These are phyloP conservation scores for Calonectris borealis DNA, from an alignment of 2,113 vertebrate genomes.

Conservation along the genomic window DNA sequence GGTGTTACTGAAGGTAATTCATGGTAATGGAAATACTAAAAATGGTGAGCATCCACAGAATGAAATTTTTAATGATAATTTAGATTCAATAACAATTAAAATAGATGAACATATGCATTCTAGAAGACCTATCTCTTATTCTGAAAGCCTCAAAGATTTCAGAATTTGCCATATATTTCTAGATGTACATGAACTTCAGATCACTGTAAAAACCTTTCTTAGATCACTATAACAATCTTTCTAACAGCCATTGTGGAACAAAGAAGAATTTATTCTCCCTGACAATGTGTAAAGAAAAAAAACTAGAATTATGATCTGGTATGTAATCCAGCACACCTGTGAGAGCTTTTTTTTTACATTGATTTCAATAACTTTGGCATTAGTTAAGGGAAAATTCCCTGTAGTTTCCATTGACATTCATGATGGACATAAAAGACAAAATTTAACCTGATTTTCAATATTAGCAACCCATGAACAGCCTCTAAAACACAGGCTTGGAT, in stretches of 20 bases:
- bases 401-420: not conserved
- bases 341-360: not conserved
- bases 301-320: not conserved
- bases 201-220: not conserved
- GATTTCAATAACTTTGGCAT: not conserved
- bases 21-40: not conserved
- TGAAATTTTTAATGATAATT: not conserved
- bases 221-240: not conserved
- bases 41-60: not conserved
- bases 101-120: not conserved
- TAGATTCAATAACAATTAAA: not conserved
- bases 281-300: not conserved
- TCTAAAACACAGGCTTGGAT: not conserved
- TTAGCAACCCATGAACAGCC: not conserved
- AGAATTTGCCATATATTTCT: not conserved
- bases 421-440: not conserved
- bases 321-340: not conserved
- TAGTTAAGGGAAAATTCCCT: not conserved
- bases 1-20: not conserved
- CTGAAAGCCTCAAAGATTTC: not conserved
- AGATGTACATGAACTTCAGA: not conserved
- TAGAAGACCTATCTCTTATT: not conserved
- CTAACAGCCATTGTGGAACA: not conserved
- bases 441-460: not conserved
- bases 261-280: not conserved